Evolutionary conservation across 1,140 invertebrate species (phyloP).

Genomic region (Lucilia cuprina): DNA sequence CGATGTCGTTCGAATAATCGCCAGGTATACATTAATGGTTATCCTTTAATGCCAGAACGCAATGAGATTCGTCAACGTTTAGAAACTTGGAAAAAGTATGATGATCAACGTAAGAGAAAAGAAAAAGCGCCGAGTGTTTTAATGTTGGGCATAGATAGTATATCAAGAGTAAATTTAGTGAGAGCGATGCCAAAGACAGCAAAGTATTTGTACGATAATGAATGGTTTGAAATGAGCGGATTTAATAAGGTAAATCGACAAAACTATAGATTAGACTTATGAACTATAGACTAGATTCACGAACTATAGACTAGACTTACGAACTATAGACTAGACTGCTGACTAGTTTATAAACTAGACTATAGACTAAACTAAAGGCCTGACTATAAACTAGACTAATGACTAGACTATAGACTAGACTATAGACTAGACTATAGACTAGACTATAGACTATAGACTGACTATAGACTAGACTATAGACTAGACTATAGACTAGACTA

Average conservation of each 20-base stretch:
- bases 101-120: constrained; percentile 25
- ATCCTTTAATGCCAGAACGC: constrained; percentile 53
- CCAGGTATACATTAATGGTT: constrained; percentile 56
- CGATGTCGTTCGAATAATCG: constrained; percentile 57
- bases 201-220: constrained; percentile 69
- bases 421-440: too few species aligned
- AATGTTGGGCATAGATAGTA: constrained; percentile 81
- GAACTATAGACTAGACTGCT: too few species aligned
- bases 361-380: too few species aligned
- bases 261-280: not conserved
- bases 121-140: constrained; percentile 66
- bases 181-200: constrained; percentile 79
- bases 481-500: too few species aligned
- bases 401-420: too few species aligned
- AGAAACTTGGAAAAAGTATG: constrained; percentile 39
- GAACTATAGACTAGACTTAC: too few species aligned
- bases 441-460: too few species aligned
- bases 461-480: too few species aligned
- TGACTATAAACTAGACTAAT: too few species aligned
- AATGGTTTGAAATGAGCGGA: constrained; percentile 65
- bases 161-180: constrained; percentile 79
- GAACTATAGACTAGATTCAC: too few species aligned
- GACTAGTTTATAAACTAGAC: too few species aligned
- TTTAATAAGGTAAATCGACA: constrained; percentile 64
- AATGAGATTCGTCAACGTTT: constrained; percentile 45